These are phyloP conservation scores for Peromyscus attwateri DNA, from an alignment of 2,797 vertebrate species.

Conservation along the genomic window DNA sequence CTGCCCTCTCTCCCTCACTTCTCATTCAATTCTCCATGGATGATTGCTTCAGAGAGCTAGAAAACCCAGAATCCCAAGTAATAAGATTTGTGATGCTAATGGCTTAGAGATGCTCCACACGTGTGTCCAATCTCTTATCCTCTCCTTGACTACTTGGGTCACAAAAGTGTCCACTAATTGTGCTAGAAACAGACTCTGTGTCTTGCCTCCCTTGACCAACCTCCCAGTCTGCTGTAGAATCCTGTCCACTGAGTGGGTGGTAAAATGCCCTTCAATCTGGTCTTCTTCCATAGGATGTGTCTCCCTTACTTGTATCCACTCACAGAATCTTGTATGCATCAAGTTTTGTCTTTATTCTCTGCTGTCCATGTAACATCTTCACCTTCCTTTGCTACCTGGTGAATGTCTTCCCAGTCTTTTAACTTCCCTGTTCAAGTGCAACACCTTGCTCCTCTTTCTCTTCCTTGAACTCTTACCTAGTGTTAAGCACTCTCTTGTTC, in stretches of 20 bases:
- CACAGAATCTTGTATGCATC: neutral
- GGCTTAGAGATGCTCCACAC: neutral
- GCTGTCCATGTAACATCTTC: neutral
- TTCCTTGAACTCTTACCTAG: neutral
- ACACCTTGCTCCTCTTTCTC: neutral
- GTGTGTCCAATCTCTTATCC: neutral
- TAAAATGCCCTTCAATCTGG: neutral
- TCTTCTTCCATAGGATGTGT: neutral
- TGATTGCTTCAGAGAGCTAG: neutral
- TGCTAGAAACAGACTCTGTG: neutral
- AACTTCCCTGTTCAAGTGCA: neutral
- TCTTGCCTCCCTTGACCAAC: neutral
- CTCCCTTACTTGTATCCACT: neutral
- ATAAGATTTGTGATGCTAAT: neutral
- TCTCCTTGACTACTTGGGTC: neutral
- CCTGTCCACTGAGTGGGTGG: neutral
- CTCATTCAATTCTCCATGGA: neutral
- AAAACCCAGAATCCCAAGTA: neutral
- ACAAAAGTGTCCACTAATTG: neutral
- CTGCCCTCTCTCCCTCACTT: neutral
- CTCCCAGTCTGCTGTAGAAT: neutral
- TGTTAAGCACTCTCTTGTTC: neutral
- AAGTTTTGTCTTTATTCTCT: neutral
- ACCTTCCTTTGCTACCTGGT: neutral
- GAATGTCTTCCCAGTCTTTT: neutral